Conservation (phyloP, 2,888 invertebrate genomes). For the Flexamia atlantica region DNA sequence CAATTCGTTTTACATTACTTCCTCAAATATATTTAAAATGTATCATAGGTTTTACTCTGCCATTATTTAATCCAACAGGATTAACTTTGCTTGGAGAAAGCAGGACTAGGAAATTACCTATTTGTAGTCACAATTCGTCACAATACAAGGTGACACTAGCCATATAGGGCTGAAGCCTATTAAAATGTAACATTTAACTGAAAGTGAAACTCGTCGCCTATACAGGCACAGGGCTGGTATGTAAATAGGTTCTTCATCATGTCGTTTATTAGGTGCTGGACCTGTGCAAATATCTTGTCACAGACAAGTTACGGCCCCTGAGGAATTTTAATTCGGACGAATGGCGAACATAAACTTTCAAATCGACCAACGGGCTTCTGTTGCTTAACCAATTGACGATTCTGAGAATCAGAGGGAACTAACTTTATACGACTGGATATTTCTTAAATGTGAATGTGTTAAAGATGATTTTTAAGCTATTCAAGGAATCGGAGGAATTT, state of each 20-base stretch:
- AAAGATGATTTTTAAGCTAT: too few species aligned
- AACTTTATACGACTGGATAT: not conserved
- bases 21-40: too few species aligned
- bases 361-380: conserved; percentile 28
- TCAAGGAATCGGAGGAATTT: too few species aligned
- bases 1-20: too few species aligned
- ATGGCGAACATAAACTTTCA: conserved; percentile 31
- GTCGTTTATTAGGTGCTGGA: conserved; percentile 18
- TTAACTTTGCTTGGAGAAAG: too few species aligned
- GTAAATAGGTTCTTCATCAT: conserved; percentile 31
- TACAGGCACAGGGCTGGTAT: not conserved
- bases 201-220: not conserved
- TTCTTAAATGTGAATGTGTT: too few species aligned
- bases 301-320: not conserved
- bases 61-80: too few species aligned
- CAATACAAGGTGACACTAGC: not conserved
- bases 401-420: not conserved
- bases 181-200: not conserved
- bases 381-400: not conserved
- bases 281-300: conserved; percentile 42
- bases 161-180: not conserved
- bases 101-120: too few species aligned
- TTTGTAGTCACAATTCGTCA: too few species aligned
- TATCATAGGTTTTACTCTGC: too few species aligned
- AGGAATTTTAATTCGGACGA: conserved; percentile 36